Evolutionary conservation across 2,888 invertebrate genomes (phyloP), one percentile per base, ranked within the genome.

Genomic region (Synergus laeviventris): DNA sequence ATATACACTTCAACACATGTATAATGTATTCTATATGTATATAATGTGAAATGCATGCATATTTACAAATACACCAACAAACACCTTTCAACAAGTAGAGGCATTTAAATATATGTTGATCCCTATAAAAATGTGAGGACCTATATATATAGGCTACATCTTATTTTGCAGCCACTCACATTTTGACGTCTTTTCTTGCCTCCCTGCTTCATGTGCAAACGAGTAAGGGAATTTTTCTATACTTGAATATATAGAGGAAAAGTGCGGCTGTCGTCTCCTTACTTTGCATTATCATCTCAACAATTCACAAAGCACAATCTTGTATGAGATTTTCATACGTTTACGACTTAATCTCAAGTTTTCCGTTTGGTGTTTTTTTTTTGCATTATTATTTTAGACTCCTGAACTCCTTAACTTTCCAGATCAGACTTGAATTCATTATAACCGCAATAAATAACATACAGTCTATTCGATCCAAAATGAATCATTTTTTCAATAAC

Each of bases 101-200:
- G 24, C 24, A 59, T 59, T 59, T 59, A 59, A 59, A 59, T 59
- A 59, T 59, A 59, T 59, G 59, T 59, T 59, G 59, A 59, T 54
- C 18, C 54, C 18, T 54, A 54, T 54, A 54, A 16, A 54, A 54
- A 54, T 59, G 59, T 59, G 24, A 12, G 59, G 12, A 24, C 24
- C 59, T 24, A 12, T n/a, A n/a, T n/a, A n/a, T n/a, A n/a, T 24
- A 59, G 14, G 11, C 59, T 59, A 24, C 59, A 5, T 59, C 59
- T 59, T 59, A 21, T 59, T 59, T 59, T 56, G 56, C 59, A 59
- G 59, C 24, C 59, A 24, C 24, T 59, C 24, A 14, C 24, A 14
- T 59, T 59, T 59, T 59, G 59, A 24, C 24, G 59, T 59, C 24
- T 59, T 59, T 21, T 59, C 21, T 24, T 14, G 1, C 21, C 59